Conservation (phyloP, 2,888 invertebrate species). For the Aromia moschata region DNA sequence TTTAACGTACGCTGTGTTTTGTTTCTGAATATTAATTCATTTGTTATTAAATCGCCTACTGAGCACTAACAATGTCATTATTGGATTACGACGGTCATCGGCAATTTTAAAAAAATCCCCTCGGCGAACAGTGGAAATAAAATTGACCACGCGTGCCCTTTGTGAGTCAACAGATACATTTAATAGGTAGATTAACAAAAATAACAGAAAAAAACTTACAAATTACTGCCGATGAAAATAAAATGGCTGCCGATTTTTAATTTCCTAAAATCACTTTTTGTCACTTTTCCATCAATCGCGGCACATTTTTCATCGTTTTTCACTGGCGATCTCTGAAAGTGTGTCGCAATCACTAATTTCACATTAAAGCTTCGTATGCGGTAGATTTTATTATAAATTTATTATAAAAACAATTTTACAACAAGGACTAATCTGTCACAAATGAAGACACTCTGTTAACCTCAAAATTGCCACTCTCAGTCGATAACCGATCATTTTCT, state of each 20-base stretch:
- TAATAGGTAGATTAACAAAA: conserved; percentile 11
- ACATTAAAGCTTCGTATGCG: conserved; percentile 19
- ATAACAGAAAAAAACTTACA: conserved; percentile 46
- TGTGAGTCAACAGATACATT: background rate
- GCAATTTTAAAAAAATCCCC: background rate
- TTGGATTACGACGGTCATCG: background rate
- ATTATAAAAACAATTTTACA: conserved; percentile 27
- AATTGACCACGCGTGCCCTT: background rate
- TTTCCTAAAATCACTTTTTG: conserved; percentile 38
- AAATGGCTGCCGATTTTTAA: conserved; percentile 44
- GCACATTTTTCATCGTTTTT: conserved; percentile 28
- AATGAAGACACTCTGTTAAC: conserved; percentile 40
- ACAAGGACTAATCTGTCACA: conserved; percentile 39
- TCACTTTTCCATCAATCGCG: conserved; percentile 29
- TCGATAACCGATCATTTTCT: conserved; percentile 34
- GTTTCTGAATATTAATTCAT: conserved; percentile 15
- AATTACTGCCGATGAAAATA: conserved; percentile 46
- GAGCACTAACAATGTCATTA: conserved; percentile 18
- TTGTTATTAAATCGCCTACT: conserved; percentile 27
- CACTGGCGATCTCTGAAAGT: conserved; percentile 14
- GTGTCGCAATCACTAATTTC: conserved; percentile 14
- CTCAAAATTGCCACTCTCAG: conserved; percentile 41
- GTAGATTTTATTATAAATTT: conserved; percentile 25
- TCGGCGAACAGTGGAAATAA: background rate
- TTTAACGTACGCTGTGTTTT: background rate